Evolutionary conservation across 2,888 invertebrate species (phyloP), one percentile per base, ranked within the genome.

Genomic region (Boloria euphrosyne): DNA sequence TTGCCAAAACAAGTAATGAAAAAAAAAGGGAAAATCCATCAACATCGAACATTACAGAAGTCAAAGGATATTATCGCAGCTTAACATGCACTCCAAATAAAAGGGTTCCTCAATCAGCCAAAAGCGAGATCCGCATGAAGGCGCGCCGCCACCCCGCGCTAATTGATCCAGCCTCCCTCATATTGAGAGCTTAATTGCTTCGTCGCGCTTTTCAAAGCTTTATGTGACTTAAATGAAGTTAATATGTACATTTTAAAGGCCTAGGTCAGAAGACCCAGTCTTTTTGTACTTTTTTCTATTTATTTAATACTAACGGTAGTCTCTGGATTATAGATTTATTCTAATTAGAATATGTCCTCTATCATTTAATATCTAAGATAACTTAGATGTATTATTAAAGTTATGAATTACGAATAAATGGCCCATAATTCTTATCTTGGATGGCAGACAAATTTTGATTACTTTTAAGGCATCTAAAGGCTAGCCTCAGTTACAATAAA

Each of bases 151-250:
- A 13, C 18, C 51, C 50, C 50, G 22, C 38, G 38, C 53, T 63
- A 63, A 63, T 63, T 58, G 63, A 49, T 47, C 49, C 58, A 43
- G 16, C 22, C 22, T 38, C n/a, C 57, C 55, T 50, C 13, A 17
- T 46, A 53, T 46, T 46, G 44, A 43, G 43, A 50, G 44, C 43
- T 43, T 62, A 62, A 54, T 57, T 55, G 64, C 44, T 58, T 52
- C 58, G 46, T 22, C 52, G 64, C 64, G 58, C 57, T 64, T 44
- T 57, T 14, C 14, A 53, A 53, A 53, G 62, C 53, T 46, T 43
- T 49, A 38, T 59, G 49, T 50, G 38, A 38, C 59, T 59, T 59
- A 16, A 59, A 50, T 50, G 57, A 57, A 22, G 46, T 57, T 57
- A 46, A 57, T 57, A 22, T 57, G n/a, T 57, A 46, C 5, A 57